Percentiles rank a stretch among this genome's conserved stretches.
These are phyloP conservation scores for Sinohyriopsis cumingii DNA, from an alignment of 2,888 invertebrate species.

Conservation along the genomic window DNA sequence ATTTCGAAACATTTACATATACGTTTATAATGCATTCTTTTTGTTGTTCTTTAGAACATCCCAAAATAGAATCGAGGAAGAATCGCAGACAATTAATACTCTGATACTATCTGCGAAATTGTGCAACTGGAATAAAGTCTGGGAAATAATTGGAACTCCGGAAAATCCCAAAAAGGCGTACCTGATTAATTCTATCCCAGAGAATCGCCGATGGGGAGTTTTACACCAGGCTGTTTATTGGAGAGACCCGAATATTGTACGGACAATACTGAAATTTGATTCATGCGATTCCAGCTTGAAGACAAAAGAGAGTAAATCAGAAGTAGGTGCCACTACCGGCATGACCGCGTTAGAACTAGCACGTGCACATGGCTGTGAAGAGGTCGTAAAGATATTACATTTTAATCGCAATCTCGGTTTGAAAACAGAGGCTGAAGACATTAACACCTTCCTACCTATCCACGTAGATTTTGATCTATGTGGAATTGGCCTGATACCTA, in stretches of 20 bases:
- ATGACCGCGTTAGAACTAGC: conserved; percentile 31
- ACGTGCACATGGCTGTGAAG: conserved; percentile 17
- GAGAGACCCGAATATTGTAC: conserved; percentile 21
- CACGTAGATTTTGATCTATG: conserved; percentile 5
- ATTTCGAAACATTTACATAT: too few relatives aligned
- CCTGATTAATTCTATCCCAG: conserved; percentile 35
- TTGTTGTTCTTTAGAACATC: too few relatives aligned
- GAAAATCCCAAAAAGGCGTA: conserved; percentile 18
- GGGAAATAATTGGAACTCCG: conserved; percentile 25
- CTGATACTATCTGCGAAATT: conserved; percentile 27
- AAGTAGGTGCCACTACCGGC: conserved; percentile 19
- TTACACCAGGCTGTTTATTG: conserved; percentile 39
- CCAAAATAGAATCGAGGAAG: conserved; percentile 20
- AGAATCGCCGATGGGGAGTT: conserved; percentile 38
- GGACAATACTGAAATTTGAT: conserved; percentile 17
- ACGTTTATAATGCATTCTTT: too few relatives aligned
- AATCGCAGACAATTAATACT: conserved; percentile 11
- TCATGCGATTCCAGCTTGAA: conserved; percentile 26
- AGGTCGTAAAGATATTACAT: conserved; percentile 9
- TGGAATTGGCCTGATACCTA: conserved; percentile 21
- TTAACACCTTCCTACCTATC: conserved; percentile 20
- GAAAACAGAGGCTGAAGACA: background rate
- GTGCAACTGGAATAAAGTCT: conserved; percentile 28
- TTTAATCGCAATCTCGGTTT: too few relatives aligned
- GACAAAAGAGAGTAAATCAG: conserved; percentile 31